Evolutionary conservation across 2,113 vertebrate genomes (phyloP), one percentile per base, ranked within the genome.

Genomic region (Leucosticte australis): DNA sequence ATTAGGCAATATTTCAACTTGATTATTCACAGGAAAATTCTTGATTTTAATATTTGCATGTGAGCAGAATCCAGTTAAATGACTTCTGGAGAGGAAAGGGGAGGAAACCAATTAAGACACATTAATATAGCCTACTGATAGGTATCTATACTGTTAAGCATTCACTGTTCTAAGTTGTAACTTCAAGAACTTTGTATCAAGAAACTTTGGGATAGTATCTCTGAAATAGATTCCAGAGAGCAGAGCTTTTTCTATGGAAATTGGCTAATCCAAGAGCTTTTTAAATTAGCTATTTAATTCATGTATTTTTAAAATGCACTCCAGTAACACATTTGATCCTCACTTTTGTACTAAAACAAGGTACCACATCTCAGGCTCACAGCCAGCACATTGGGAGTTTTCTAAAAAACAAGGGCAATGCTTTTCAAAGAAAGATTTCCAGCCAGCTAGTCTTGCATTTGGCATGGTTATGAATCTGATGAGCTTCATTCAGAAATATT

Each of bases 401-500:
- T 63, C 87, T 57, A 83, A 31, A 88, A 83, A 78, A 79, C 31
- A 60, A 42, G 30, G 81, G 26, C 18, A 59, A 31, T 16, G 8
- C 9, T 89, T 89, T 71, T 57, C 62, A 79, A 42, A 84, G 14
- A 68, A 74, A 82, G 28, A 42, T 10, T 63, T 79, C 37, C 62
- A 93, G 62, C 35, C 63, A 47, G 18, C 20, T 42, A 64, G 52
- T 18, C 63, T 88, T 81, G 39, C 35, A 67, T 92, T 83, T 82
- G 59, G 15, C 30, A 59, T 18, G 20, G 20, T 76, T 94, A 69
- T 41, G 17, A 76, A 62, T 74, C 73, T 87, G 82, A 90, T 68
- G 37, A 95, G 70, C 44, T 94, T 82, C 70, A 64, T 85, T 93
- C 70, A 95, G 70, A 95, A 93, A 88, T 59, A 77, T 15, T 83